Base-by-base conservation (phyloP, 2,797 vertebrate genomes). In the Melanotaenia parkinsoni region DNA sequence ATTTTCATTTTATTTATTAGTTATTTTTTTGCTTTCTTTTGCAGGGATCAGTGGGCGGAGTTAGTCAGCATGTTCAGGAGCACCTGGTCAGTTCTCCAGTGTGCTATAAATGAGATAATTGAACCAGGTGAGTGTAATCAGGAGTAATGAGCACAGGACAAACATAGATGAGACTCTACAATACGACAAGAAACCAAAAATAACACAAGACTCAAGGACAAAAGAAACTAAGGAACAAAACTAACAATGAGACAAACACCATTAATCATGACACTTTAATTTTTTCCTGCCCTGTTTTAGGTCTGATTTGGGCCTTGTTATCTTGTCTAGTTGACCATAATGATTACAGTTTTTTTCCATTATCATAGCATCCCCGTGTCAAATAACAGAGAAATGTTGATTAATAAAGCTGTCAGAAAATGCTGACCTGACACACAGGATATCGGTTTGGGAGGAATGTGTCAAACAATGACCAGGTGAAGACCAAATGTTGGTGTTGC, bases 381-480 rank as follows among this genome's bases (percentile, higher is more conserved):
- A 8, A 47, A 47, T 47, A 45, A 6, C 16, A 20, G 43, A 47
- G 14, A 47, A n/a, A 24, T 13, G 12, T 12, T 53, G 10, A 53
- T 5, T 35, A 26, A 5, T 37, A n/a, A 16, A 38, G 43, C 32
- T 60, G 3, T 60, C 8, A 53, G 58, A 53, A 51, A 61, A 51
- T 12, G 9, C 22, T 28, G 20, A 11, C 1, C 12, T 13, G 22
- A 14, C 50, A 51, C 22, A 33, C 4, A 69, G 22, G 43, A 50
- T 28, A 12, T 58, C 9, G 24, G 26, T 69, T 37, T 38, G 28
- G 3, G 22, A 58, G 18, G 65, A 26, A 1, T 40, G 40, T 38
- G 62, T 70, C 67, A 38, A 45, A 58, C n/a, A 67, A 38, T 58
- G 40, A 57, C n/a, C 0, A 43, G 16, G 7, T 16, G 30, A 45